Conservation (phyloP, 2,113 vertebrate species). For the Brachyhypopomus occidentalis region DNA sequence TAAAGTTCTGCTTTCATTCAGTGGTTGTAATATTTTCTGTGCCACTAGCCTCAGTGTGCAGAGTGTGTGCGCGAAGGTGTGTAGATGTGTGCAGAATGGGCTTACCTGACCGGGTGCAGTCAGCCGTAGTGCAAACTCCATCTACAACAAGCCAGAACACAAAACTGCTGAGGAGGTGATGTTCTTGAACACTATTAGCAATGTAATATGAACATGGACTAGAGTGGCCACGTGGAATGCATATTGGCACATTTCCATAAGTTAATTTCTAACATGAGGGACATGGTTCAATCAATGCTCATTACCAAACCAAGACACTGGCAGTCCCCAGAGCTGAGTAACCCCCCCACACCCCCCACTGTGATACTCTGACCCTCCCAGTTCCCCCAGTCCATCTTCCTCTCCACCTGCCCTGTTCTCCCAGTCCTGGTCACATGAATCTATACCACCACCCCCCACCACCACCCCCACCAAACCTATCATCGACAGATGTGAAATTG, state of each 20-base stretch:
- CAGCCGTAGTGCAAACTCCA: slow-evolving; percentile 87
- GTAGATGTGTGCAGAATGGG: slow-evolving; percentile 4
- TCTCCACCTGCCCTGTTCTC: not conserved
- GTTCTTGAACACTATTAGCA: slow-evolving; percentile 9
- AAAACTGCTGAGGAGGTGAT: slow-evolving; percentile 44
- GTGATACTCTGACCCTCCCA: not conserved
- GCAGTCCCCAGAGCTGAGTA: too few species aligned
- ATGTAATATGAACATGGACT: not conserved
- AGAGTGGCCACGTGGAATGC: not conserved
- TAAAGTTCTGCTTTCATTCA: not conserved
- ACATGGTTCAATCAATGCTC: not conserved
- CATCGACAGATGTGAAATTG: not conserved
- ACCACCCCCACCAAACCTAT: not conserved
- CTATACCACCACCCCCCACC: not conserved
- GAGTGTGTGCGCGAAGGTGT: not conserved
- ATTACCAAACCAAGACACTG: not conserved
- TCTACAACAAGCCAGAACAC: slow-evolving; percentile 75
- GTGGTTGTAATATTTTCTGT: not conserved
- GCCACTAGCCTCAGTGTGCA: not conserved
- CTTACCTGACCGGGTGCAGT: slow-evolving; percentile 94
- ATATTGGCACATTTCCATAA: not conserved
- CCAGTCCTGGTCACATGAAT: not conserved
- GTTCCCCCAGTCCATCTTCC: not conserved
- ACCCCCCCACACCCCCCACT: too few species aligned
- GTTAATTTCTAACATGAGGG: not conserved